These are phyloP conservation scores for Microtus obscurus DNA, from an alignment of 2,797 vertebrate species.

Conservation along the genomic window DNA sequence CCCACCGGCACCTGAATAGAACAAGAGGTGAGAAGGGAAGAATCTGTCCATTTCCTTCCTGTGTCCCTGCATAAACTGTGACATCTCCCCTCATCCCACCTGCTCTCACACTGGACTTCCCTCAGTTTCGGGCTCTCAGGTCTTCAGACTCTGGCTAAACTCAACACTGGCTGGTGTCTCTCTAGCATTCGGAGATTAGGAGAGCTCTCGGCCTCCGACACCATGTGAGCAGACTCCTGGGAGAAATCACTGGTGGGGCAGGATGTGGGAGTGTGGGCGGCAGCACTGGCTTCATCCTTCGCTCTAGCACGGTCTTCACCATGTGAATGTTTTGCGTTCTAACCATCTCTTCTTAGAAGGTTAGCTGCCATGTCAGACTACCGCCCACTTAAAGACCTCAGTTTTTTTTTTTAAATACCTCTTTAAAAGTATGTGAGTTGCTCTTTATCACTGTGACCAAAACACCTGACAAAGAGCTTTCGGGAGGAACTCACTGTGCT, in stretches of 20 bases:
- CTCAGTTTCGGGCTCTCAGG: not conserved
- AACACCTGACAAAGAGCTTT: not conserved
- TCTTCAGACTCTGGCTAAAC: not conserved
- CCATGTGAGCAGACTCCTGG: not conserved
- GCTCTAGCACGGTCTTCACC: not conserved
- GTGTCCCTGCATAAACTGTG: not conserved
- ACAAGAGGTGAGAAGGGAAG: not conserved
- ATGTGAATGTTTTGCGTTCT: not conserved
- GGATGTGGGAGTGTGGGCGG: not conserved
- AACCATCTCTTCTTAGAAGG: not conserved
- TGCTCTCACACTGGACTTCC: not conserved
- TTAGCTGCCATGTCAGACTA: not conserved
- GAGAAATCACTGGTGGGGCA: not conserved
- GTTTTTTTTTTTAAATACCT: too few species aligned
- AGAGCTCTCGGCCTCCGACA: not conserved
- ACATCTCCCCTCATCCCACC: not conserved
- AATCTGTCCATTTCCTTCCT: not conserved
- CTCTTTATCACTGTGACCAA: not conserved
- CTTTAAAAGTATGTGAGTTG: not conserved
- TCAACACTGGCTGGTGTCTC: not conserved
- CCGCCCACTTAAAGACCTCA: not conserved
- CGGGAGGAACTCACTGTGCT: not conserved
- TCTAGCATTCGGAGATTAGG: too few species aligned
- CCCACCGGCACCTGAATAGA: not conserved
- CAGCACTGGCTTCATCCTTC: not conserved